A percentile compares a stretch with the other conserved stretches of the same genome.
These are phyloP conservation scores for Serranochromis macrocephalus DNA, from an alignment of 2,113 vertebrate species.

Conservation along the genomic window DNA sequence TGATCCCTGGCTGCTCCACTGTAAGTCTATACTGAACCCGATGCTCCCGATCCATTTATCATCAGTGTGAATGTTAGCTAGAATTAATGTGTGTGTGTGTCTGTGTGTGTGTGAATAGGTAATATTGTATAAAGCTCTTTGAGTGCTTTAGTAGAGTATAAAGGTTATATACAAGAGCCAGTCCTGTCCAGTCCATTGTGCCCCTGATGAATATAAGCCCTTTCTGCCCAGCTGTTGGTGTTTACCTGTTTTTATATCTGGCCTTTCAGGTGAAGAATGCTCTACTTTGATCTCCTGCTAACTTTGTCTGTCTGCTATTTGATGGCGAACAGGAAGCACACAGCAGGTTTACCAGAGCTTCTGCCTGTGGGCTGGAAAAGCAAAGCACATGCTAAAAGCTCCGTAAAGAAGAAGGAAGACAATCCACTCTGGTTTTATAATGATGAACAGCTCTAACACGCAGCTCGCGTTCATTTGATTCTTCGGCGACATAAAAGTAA, in stretches of 20 bases:
- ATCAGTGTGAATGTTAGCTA: neutral
- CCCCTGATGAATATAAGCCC: neutral
- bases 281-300: neutral
- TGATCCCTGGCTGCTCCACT: neutral
- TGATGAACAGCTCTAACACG: neutral
- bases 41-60: neutral
- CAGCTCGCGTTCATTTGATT: neutral
- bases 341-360: neutral
- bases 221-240: neutral
- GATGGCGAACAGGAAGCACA: neutral
- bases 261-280: neutral
- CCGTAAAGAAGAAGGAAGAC: neutral
- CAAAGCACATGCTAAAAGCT: neutral
- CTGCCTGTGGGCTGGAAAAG: neutral
- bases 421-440: neutral
- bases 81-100: neutral
- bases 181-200: neutral
- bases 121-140: neutral
- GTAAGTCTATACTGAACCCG: neutral
- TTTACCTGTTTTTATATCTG: neutral
- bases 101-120: neutral
- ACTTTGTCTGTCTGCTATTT: neutral
- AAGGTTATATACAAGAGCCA: neutral
- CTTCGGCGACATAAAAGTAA: neutral
- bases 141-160: neutral